Percentiles rank a stretch among this genome's conserved stretches.
These are phyloP conservation scores for Ectemnius cavifrons DNA, from an alignment of 2,888 invertebrate genomes.

Conservation along the genomic window DNA sequence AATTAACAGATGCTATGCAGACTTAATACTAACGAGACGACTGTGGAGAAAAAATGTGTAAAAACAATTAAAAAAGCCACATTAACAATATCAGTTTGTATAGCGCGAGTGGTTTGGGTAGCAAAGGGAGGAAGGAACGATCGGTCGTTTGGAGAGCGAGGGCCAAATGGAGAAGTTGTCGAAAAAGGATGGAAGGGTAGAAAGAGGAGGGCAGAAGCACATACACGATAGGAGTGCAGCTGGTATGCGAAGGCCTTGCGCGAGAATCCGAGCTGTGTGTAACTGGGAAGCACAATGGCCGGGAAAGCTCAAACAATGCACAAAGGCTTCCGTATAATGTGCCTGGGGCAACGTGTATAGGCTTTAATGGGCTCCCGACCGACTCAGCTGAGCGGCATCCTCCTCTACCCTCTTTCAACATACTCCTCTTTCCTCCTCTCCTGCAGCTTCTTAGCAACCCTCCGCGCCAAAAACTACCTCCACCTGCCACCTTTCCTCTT, in stretches of 20 bases:
- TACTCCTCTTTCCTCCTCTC: background rate
- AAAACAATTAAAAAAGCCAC: too few species aligned
- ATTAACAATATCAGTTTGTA: background rate
- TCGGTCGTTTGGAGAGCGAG: background rate
- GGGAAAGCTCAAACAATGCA: constrained; percentile 73
- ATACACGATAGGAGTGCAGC: background rate
- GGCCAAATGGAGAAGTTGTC: constrained; percentile 2
- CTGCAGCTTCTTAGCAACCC: constrained; percentile 4
- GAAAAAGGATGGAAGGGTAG: constrained; percentile 24
- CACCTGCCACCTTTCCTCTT: constrained; percentile 18
- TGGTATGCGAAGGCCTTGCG: constrained; percentile 48
- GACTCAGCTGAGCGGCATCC: constrained; percentile 35
- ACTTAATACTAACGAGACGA: too few species aligned
- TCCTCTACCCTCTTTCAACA: constrained; percentile 14
- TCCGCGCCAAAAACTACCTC: constrained; percentile 8
- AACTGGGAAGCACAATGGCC: constrained; percentile 69
- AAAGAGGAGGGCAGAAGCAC: constrained; percentile 42
- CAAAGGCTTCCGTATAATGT: constrained; percentile 70
- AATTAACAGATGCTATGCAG: too few species aligned
- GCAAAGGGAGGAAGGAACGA: background rate
- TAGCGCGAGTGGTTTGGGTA: too few species aligned
- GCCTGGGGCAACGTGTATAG: constrained; percentile 63
- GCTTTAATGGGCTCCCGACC: constrained; percentile 53
- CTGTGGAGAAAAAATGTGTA: too few species aligned
- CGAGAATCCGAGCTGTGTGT: constrained; percentile 61